Percentiles rank a stretch among this genome's conserved stretches.
phyloP scores from a whole-genome alignment of 2,888 invertebrate species.

The Coelinius sp. region DNA sequence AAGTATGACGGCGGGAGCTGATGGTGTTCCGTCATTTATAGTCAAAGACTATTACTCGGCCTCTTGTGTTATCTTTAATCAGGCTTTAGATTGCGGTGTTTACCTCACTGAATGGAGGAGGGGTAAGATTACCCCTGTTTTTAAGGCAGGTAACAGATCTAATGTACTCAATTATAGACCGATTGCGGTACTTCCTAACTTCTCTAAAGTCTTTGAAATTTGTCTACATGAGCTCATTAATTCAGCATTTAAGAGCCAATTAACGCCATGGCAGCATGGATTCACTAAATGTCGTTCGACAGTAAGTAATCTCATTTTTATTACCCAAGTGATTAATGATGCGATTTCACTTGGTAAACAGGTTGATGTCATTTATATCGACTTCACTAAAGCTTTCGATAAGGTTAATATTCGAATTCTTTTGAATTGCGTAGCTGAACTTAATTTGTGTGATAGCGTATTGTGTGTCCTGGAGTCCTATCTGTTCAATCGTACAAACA shows the following conservation, averaged over 20 bases:
- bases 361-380: background rate
- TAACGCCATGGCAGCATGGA: background rate
- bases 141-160: background rate
- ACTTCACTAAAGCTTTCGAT: conserved; percentile 17
- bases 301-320: background rate
- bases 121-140: background rate
- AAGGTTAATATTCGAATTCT: background rate
- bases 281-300: background rate
- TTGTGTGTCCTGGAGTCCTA: background rate
- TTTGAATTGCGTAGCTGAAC: background rate
- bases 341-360: background rate
- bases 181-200: background rate
- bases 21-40: background rate
- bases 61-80: background rate
- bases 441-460: background rate
- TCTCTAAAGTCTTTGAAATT: background rate
- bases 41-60: background rate
- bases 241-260: background rate
- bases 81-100: background rate
- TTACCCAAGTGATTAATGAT: conserved; percentile 8
- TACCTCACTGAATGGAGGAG: background rate
- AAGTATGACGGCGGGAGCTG: background rate
- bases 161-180: background rate
- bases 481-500: background rate
- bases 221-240: background rate